phyloP scores from a whole-genome alignment of 1,140 invertebrate genomes.

The Ceratina calcarata region DNA sequence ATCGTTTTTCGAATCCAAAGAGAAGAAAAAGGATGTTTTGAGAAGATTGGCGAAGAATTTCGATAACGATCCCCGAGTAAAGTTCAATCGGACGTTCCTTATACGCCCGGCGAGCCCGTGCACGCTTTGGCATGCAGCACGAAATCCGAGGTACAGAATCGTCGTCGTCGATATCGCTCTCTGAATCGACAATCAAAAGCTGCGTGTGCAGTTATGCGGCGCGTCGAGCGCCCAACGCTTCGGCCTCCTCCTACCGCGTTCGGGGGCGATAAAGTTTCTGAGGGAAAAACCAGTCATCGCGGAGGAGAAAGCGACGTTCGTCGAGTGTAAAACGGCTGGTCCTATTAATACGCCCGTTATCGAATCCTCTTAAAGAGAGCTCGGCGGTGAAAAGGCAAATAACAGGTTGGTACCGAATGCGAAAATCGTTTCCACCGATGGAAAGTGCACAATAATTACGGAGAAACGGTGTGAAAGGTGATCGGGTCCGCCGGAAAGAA shows the following conservation, averaged over 20 bases:
- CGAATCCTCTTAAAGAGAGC: neutral
- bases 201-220: conserved; percentile 49
- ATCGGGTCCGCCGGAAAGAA: neutral
- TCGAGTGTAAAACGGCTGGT: neutral
- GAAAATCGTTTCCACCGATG: conserved; percentile 27
- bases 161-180: conserved; percentile 44
- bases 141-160: conserved; percentile 38
- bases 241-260: neutral
- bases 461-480: conserved; percentile 9
- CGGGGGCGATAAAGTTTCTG: neutral
- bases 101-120: neutral
- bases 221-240: neutral
- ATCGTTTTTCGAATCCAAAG: neutral
- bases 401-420: neutral
- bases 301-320: conserved; percentile 29
- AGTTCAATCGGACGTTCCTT: conserved; percentile 17
- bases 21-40: neutral
- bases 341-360: neutral
- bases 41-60: conserved; percentile 18
- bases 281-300: conserved; percentile 21
- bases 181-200: conserved; percentile 49
- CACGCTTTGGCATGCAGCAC: conserved; percentile 43
- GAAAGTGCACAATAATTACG: conserved; percentile 26
- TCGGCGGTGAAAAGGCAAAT: neutral
- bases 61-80: conserved; percentile 28